A percentile compares a stretch with the other conserved stretches of the same genome.
Conservation (phyloP, 2,113 vertebrate species). For the Chinchilla lanigera region DNA sequence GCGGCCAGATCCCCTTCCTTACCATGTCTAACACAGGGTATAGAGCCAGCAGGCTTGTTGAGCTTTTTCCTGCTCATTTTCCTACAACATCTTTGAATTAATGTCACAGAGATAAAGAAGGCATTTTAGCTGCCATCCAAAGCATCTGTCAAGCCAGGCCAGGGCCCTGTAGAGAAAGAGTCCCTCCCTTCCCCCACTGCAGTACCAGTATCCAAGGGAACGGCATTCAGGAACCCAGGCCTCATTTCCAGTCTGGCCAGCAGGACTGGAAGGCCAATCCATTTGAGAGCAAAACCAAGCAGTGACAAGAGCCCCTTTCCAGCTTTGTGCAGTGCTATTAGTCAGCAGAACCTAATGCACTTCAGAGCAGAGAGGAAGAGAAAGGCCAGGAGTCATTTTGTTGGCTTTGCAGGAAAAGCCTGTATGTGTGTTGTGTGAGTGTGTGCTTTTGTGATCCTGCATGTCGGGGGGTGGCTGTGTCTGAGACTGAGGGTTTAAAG, state of each 20-base stretch:
- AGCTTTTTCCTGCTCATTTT: not conserved
- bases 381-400: not conserved
- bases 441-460: not conserved
- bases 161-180: not conserved
- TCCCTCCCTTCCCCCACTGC: not conserved
- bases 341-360: not conserved
- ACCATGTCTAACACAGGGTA: not conserved
- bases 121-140: not conserved
- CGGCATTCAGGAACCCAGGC: not conserved
- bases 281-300: not conserved
- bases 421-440: not conserved
- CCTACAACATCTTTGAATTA: slow-evolving; percentile 49
- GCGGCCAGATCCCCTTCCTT: not conserved
- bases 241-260: not conserved
- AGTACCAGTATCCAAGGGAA: slow-evolving; percentile 12
- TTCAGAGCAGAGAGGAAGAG: not conserved
- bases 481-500: not conserved
- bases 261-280: rapidly evolving
- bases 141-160: slow-evolving; percentile 9
- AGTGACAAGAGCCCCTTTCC: not conserved
- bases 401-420: not conserved
- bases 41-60: not conserved
- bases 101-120: slow-evolving; percentile 58
- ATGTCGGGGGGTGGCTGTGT: not conserved
- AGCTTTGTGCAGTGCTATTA: not conserved